Conservation (phyloP, 2,113 vertebrate species). For the Amphilophus citrinellus region DNA sequence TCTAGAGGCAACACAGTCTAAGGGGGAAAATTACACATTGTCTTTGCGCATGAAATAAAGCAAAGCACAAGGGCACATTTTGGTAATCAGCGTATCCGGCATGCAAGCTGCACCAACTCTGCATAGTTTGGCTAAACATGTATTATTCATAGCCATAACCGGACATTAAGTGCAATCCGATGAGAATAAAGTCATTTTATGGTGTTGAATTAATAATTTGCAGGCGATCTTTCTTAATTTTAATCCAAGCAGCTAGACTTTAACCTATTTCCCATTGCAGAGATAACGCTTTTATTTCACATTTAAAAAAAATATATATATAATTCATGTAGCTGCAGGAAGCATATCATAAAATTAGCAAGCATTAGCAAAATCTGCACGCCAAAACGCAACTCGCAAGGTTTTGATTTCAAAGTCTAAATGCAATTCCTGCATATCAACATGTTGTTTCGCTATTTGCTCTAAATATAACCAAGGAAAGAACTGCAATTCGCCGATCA, state of each 20-base stretch:
- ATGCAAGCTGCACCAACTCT: constrained; percentile 6
- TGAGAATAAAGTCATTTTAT: neutral
- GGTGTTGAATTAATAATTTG: neutral
- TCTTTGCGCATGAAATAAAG: constrained; percentile 57
- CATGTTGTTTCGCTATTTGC: constrained; percentile 30
- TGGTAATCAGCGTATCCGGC: constrained; percentile 1
- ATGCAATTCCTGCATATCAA: constrained; percentile 25
- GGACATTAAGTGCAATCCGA: neutral
- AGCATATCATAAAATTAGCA: constrained; percentile 1
- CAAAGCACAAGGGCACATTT: constrained; percentile 16
- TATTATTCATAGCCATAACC: constrained; percentile 6
- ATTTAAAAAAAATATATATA: neutral
- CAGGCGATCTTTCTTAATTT: neutral
- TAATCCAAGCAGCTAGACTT: neutral
- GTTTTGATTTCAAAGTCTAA: neutral
- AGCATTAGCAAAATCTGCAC: neutral
- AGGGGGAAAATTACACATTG: constrained; percentile 59
- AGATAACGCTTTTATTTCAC: neutral
- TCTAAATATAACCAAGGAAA: neutral
- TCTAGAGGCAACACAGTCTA: constrained; percentile 72
- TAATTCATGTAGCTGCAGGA: constrained; percentile 1
- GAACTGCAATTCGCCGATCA: constrained; percentile 25
- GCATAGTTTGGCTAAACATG: neutral
- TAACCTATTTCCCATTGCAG: neutral
- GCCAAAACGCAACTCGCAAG: neutral